Evolutionary conservation across 1,140 invertebrate species (phyloP).

Genomic region (Riptortus pedestris): DNA sequence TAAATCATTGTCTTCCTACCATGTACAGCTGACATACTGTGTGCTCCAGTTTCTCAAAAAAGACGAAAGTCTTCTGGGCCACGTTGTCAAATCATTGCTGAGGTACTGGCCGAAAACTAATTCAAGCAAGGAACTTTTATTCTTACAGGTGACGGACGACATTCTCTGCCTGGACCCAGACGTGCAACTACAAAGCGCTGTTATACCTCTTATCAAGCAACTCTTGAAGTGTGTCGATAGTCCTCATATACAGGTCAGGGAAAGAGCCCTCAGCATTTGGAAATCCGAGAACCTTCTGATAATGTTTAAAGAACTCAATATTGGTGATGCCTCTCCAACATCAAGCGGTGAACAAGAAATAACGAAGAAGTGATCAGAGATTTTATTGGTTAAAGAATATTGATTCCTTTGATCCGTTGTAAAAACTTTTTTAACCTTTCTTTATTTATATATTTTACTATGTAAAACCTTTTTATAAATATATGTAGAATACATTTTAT

Average conservation of each 20-base stretch:
- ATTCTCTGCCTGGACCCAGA: slow-evolving; percentile 97
- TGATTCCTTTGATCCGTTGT: too few relatives aligned
- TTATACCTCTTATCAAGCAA: slow-evolving; percentile 91
- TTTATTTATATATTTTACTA: too few relatives aligned
- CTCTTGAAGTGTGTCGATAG: slow-evolving; percentile 95
- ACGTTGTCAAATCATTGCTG: slow-evolving; percentile 85
- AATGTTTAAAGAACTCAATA: too few relatives aligned
- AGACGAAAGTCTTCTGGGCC: slow-evolving; percentile 89
- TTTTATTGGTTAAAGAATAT: too few relatives aligned
- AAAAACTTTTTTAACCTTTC: too few relatives aligned
- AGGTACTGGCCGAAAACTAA: slow-evolving; percentile 99
- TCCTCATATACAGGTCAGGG: slow-evolving; percentile 95
- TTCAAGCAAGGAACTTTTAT: slow-evolving; percentile 97
- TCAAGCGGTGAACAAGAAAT: too few relatives aligned
- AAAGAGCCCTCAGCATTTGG: slow-evolving; percentile 87
- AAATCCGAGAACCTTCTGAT: too few relatives aligned
- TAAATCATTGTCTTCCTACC: slow-evolving; percentile 79
- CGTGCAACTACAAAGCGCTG: slow-evolving; percentile 92
- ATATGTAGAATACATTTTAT: too few relatives aligned
- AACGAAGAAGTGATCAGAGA: too few relatives aligned
- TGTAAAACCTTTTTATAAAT: too few relatives aligned
- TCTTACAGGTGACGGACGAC: slow-evolving; percentile 92
- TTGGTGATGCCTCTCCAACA: too few relatives aligned
- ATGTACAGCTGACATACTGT: slow-evolving; percentile 97
- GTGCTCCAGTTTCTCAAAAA: slow-evolving; percentile 99